A percentile compares a stretch with the other conserved stretches of the same genome.
phyloP scores from a whole-genome alignment of 2,113 vertebrate species.

The Lepus timidus region DNA sequence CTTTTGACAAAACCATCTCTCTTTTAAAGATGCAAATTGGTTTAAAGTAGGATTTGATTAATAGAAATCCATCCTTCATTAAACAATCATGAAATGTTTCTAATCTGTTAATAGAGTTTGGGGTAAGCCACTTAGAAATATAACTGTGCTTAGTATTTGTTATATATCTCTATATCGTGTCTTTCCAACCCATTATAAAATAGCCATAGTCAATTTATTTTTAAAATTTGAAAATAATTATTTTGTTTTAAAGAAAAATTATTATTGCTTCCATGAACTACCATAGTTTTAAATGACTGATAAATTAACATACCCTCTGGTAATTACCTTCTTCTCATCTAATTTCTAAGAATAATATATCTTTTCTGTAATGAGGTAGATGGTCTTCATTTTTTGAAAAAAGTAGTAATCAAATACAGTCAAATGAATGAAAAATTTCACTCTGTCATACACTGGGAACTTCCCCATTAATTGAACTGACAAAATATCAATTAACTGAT shows the following conservation, averaged over 20 bases:
- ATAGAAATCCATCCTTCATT: conserved; percentile 75
- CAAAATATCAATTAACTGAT: conserved; percentile 74
- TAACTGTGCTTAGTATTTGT: conserved; percentile 68
- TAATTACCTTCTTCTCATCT: conserved; percentile 52
- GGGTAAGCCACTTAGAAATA: conserved; percentile 71
- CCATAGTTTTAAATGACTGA: conserved; percentile 68
- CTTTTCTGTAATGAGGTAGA: conserved; percentile 9
- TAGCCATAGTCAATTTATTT: conserved; percentile 73
- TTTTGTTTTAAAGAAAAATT: conserved; percentile 77
- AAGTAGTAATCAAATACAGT: conserved; percentile 51
- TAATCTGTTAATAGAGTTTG: conserved; percentile 77
- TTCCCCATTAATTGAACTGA: conserved; percentile 64
- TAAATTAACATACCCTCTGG: conserved; percentile 64
- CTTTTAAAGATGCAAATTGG: conserved; percentile 68
- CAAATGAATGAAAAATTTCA: conserved; percentile 63
- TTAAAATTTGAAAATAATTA: conserved; percentile 75
- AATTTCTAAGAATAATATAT: conserved; percentile 49
- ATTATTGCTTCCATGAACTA: conserved; percentile 74
- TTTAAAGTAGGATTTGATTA: conserved; percentile 77
- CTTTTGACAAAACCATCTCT: conserved; percentile 68
- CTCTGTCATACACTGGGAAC: background rate
- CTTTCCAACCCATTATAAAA: conserved; percentile 59
- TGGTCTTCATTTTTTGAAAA: conserved; percentile 58
- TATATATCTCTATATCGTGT: conserved; percentile 71
- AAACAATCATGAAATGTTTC: conserved; percentile 80